Base-by-base conservation (phyloP, 2,888 invertebrate genomes). In the Eucera pruinosa region DNA sequence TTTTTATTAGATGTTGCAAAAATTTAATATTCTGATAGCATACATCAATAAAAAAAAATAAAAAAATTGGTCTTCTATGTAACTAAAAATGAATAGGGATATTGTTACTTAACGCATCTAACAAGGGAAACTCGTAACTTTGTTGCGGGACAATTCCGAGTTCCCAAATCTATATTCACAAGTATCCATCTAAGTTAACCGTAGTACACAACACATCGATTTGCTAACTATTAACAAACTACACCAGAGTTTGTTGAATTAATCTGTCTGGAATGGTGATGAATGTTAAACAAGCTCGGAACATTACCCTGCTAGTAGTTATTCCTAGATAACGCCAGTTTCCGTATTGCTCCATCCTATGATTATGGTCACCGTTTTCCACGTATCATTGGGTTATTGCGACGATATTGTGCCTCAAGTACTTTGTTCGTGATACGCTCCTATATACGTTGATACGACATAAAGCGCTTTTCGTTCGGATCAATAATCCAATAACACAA, bases 401-500 rank as follows among this genome's bases (percentile, higher is more conserved):
- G 33, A 39, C 0, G 60, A 61, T 54, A 45, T 36, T 60, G 39
- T n/a, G 30, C 27, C 2, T 41, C 18, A n/a, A 57, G 30, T 39
- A 52, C 23, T 47, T 41, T n/a, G 23, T n/a, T 33, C 18, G 41
- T 61, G 54, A 55, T 60, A 41, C 18, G n/a, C 18, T 67, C 54
- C 45, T 60, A 41, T n/a, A 54, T 36, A 33, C 57, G 39, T 61
- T 36, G 52, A 72, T 67, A 52, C 11, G 30, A 30, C 55, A 47
- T 33, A 33, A 47, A 68, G 43, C 41, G 2, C 15, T 9, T 11
- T 36, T n/a, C 36, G 39, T 18, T 20, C 15, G 7, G 36, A 73
- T 73, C 73, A 23, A 69, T 69, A 73, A 48, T 61, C 18, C 55
- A 33, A 43, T 58, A 33, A 47, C n/a, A 50, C n/a, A 41, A 47